Evolutionary conservation across 2,888 invertebrate genomes (phyloP), one percentile per base, ranked within the genome.

Genomic region (Epistrophella euchroma): DNA sequence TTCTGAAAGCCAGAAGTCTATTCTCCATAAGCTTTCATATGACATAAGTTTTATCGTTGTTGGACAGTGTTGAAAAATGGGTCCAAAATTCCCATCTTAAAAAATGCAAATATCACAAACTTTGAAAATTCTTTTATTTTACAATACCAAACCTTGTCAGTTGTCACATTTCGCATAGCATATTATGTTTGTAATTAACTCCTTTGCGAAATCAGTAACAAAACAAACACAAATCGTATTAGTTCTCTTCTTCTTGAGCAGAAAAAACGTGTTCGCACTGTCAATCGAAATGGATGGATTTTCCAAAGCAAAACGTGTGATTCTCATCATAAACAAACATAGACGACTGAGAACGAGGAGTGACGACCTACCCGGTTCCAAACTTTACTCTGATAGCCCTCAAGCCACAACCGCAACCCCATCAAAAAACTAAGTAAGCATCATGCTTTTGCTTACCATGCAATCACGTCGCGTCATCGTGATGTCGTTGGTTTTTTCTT

Each of bases 151-250:
- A 22, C 22, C 28, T 72, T 85, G n/a, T n/a, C n/a, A n/a, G n/a
- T n/a, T n/a, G n/a, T n/a, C n/a, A n/a, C n/a, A n/a, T n/a, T n/a
- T n/a, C 76, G 76, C 85, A 76, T 28, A 32, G 9, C 32, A 32
- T 32, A 32, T 7, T 72, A 72, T 81, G 4, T 77, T 15, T 52
- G 85, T 77, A 80, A 85, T 85, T 81, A 85, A 85, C 81, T 85
- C 72, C 81, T 73, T 85, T 85, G 76, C 47, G 17, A 68, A 60
- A 68, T 68, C 66, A 78, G 74, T 25, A 58, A 47, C 55, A 56
- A 35, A 43, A 32, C 32, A 32, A 32, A 32, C 32, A 70, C 81
- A 80, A 85, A 85, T 73, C 68, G 55, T 28, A 85, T 76, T 52
- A 75, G 60, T 47, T 64, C 6, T 32, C 40, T 28, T 74, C 43